Evolutionary conservation across 2,797 vertebrate species (phyloP).

Genomic region (Eulemur albifrons): DNA sequence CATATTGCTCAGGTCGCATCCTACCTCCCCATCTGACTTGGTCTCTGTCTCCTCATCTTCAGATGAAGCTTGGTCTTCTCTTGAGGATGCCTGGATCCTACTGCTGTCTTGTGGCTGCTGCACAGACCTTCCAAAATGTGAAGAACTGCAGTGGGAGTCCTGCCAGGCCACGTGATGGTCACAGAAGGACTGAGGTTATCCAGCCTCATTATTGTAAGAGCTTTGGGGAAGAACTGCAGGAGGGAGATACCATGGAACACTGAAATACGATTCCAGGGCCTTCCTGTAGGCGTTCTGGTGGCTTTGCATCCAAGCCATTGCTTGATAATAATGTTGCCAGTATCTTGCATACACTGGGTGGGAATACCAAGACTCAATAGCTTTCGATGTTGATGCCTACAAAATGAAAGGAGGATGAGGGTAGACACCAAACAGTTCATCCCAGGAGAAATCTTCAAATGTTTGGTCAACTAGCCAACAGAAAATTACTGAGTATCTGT

Average conservation of each 20-base stretch:
- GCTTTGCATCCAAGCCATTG: constrained; percentile 91
- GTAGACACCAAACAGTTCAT: background rate
- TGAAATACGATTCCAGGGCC: constrained; percentile 86
- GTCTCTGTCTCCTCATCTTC: constrained; percentile 74
- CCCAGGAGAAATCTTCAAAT: background rate
- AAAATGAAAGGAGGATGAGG: background rate
- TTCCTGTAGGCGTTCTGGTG: constrained; percentile 90
- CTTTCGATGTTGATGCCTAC: constrained; percentile 74
- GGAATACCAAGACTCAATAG: constrained; percentile 85
- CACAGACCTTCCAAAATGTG: rapidly evolving
- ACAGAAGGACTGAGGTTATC: background rate
- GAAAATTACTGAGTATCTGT: background rate
- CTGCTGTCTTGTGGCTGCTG: background rate
- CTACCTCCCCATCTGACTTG: constrained; percentile 90
- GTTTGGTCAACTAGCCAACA: background rate
- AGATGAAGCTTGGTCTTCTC: background rate
- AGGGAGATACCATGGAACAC: constrained; percentile 45
- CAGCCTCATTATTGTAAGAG: constrained; percentile 81
- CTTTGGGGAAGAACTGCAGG: background rate
- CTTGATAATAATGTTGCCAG: constrained; percentile 94
- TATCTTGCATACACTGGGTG: constrained; percentile 89
- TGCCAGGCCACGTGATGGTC: background rate
- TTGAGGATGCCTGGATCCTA: background rate
- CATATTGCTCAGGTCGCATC: constrained; percentile 95
- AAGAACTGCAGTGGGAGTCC: background rate